A percentile compares a stretch with the other conserved stretches of the same genome.
Conservation (phyloP, 2,888 invertebrate genomes). For the Drosophila mimetica region DNA sequence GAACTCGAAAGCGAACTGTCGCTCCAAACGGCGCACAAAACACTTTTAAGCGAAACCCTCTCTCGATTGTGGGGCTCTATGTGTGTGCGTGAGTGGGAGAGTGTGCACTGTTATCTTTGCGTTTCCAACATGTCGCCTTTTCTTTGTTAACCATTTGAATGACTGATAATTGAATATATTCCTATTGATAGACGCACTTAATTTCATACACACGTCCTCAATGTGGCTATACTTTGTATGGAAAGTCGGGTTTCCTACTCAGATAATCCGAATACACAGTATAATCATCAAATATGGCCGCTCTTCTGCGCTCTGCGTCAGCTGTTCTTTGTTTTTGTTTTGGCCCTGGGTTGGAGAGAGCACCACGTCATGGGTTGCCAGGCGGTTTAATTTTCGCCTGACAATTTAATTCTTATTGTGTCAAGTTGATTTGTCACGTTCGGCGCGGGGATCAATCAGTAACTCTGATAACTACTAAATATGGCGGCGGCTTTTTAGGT, state of each 20-base stretch:
- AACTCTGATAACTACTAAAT: conserved; percentile 46
- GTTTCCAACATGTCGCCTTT: conserved; percentile 64
- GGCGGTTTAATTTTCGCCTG: conserved; percentile 33
- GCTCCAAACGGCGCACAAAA: conserved; percentile 64
- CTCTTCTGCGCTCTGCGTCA: conserved; percentile 58
- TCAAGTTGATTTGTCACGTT: conserved; percentile 27
- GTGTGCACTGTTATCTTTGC: conserved; percentile 56
- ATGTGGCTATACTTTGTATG: conserved; percentile 21
- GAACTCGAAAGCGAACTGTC: conserved; percentile 75
- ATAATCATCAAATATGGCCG: conserved; percentile 51
- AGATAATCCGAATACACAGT: conserved; percentile 12
- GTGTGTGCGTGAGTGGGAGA: conserved; percentile 29
- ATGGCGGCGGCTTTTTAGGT: conserved; percentile 18
- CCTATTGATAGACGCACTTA: conserved; percentile 59
- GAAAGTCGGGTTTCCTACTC: conserved; percentile 32
- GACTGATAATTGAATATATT: conserved; percentile 65
- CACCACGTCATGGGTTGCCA: conserved; percentile 69
- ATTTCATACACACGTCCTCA: conserved; percentile 74
- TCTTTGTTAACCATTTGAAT: conserved; percentile 46
- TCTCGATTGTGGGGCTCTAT: conserved; percentile 12
- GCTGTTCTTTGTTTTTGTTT: conserved; percentile 79
- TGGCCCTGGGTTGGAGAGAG: conserved; percentile 43
- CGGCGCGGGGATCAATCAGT: conserved; percentile 54
- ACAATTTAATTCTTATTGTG: conserved; percentile 47
- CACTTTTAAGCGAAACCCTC: conserved; percentile 77